Percentiles rank a stretch among this genome's conserved stretches.
Conservation (phyloP, 1,140 invertebrate genomes). For the Cyclina sinensis region DNA sequence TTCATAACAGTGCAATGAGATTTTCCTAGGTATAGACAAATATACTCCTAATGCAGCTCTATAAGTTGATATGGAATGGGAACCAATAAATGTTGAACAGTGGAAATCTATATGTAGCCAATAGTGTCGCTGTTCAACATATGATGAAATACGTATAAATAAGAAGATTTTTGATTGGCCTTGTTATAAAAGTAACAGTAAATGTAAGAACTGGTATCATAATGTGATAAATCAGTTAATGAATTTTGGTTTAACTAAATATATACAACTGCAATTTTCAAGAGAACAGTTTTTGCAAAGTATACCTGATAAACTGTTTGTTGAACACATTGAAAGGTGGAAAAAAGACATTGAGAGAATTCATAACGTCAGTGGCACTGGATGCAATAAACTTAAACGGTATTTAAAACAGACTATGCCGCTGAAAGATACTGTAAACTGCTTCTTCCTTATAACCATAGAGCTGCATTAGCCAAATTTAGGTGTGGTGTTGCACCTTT, state of each 20-base stretch:
- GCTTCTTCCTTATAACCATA: no score
- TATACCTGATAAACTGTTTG: not conserved
- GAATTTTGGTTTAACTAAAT: not conserved
- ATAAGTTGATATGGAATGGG: constrained; percentile 48
- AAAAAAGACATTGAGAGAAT: no score
- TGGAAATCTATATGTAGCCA: not conserved
- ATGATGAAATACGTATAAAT: not conserved
- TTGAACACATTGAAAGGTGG: not conserved
- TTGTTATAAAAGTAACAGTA: not conserved
- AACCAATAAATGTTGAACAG: not conserved
- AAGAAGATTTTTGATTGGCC: not conserved
- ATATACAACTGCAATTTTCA: not conserved
- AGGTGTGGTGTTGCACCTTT: no score
- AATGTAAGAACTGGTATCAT: not conserved
- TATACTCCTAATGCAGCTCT: no score
- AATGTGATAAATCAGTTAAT: not conserved
- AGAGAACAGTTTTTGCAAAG: not conserved
- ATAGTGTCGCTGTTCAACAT: not conserved
- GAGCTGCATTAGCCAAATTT: no score
- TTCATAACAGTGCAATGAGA: constrained; percentile 45
- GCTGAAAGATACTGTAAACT: no score
- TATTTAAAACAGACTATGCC: not conserved
- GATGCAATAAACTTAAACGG: not conserved
- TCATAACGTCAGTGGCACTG: not conserved
- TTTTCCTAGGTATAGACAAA: constrained; percentile 14